Conservation (phyloP, 2,797 vertebrate genomes). For the Trachops cirrhosus region DNA sequence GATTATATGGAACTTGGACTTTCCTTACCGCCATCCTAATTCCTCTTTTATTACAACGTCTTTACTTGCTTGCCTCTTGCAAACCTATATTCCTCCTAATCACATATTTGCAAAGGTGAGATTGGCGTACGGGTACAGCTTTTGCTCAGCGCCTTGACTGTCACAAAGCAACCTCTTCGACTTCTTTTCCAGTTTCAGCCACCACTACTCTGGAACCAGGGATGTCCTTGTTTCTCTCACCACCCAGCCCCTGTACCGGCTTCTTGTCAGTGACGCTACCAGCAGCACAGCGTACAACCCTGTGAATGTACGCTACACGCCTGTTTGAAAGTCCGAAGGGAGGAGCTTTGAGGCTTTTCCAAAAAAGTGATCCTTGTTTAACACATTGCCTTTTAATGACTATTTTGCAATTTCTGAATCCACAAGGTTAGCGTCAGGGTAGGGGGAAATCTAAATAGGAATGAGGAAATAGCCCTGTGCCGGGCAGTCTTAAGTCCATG, state of each 20-base stretch:
- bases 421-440: slow-evolving; percentile 9
- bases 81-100: not conserved
- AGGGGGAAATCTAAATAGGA: slow-evolving; percentile 48
- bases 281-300: not conserved
- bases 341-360: not conserved
- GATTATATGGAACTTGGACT: not conserved
- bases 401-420: not conserved
- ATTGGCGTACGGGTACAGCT: not conserved
- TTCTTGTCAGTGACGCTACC: slow-evolving; percentile 4
- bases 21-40: not conserved
- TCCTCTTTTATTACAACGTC: not conserved
- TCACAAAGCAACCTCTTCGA: not conserved
- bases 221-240: not conserved
- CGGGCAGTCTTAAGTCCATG: slow-evolving; percentile 76
- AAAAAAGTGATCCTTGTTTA: not conserved
- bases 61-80: not conserved
- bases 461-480: slow-evolving; percentile 74
- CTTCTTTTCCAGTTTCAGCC: not conserved
- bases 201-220: not conserved
- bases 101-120: not conserved
- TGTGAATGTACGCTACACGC: accelerated
- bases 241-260: not conserved
- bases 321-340: not conserved
- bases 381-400: not conserved
- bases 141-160: not conserved